A percentile compares a stretch with the other conserved stretches of the same genome.
Evolutionary conservation across 2,888 invertebrate genomes (phyloP).

Genomic region (Acanthacorydalis orientalis): DNA sequence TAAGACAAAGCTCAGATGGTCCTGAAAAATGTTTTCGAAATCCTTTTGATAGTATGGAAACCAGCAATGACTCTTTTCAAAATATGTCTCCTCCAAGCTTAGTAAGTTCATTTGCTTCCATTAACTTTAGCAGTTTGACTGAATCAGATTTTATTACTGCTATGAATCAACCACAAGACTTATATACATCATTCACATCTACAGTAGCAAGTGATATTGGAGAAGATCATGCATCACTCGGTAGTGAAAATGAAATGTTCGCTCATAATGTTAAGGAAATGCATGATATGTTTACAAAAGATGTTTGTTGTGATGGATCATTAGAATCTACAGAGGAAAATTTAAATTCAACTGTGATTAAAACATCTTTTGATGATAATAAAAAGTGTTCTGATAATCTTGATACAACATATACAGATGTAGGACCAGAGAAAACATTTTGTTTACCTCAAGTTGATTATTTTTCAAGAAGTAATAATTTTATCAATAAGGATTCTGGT

Average conservation of each 20-base stretch:
- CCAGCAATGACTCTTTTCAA: conserved; percentile 31
- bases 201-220: neutral
- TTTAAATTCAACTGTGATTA: neutral
- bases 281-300: neutral
- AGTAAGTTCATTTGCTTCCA: conserved; percentile 34
- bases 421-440: too few species aligned
- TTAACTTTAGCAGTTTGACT: conserved; percentile 27
- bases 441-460: too few species aligned
- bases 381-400: neutral
- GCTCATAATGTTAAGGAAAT: neutral
- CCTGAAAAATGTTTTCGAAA: neutral
- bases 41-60: neutral
- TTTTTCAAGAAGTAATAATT: too few species aligned
- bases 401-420: neutral
- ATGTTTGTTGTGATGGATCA: too few species aligned
- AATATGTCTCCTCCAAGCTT: conserved; percentile 39
- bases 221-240: neutral
- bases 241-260: neutral
- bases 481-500: neutral
- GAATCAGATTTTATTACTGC: conserved; percentile 13
- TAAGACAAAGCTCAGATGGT: neutral
- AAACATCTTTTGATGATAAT: neutral
- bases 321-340: neutral
- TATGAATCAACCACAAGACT: conserved; percentile 5
- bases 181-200: conserved; percentile 4